Percentiles rank a stretch among this genome's conserved stretches.
Evolutionary conservation across 2,113 vertebrate genomes (phyloP).

Genomic region (Stigmatopora nigra): DNA sequence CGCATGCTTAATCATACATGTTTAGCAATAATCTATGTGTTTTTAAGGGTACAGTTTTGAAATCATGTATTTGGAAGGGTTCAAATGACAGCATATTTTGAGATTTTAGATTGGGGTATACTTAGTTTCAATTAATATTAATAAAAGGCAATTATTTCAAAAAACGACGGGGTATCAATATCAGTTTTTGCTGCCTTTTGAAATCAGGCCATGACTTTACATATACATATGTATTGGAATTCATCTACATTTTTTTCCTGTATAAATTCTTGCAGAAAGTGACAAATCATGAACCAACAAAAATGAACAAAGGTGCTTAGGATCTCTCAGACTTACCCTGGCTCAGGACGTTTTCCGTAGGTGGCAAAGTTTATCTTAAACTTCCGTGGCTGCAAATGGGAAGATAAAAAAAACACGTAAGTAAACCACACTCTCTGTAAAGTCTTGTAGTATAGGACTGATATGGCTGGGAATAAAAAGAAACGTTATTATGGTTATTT

Average conservation of each 20-base stretch:
- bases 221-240: not conserved
- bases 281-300: not conserved
- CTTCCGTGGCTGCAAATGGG: constrained; percentile 68
- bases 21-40: too few species aligned
- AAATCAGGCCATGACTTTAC: not conserved
- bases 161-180: too few species aligned
- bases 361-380: constrained; percentile 80
- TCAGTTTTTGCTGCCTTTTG: too few species aligned
- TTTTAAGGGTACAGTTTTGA: too few species aligned
- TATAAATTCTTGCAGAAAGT: not conserved
- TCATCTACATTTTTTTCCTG: not conserved
- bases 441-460: constrained; percentile 57
- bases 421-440: constrained; percentile 9
- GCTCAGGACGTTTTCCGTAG: constrained; percentile 72
- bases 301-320: not conserved
- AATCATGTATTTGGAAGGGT: too few species aligned
- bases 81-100: too few species aligned
- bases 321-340: constrained; percentile 62
- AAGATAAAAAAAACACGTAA: constrained; percentile 41
- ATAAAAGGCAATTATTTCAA: too few species aligned
- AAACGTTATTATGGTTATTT: constrained; percentile 61
- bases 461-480: constrained; percentile 62
- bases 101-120: too few species aligned
- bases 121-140: too few species aligned
- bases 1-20: too few species aligned